Percentiles rank a stretch among this genome's conserved stretches.
Evolutionary conservation across 2,797 vertebrate species (phyloP).

Genomic region (Eutrigla gurnardus): DNA sequence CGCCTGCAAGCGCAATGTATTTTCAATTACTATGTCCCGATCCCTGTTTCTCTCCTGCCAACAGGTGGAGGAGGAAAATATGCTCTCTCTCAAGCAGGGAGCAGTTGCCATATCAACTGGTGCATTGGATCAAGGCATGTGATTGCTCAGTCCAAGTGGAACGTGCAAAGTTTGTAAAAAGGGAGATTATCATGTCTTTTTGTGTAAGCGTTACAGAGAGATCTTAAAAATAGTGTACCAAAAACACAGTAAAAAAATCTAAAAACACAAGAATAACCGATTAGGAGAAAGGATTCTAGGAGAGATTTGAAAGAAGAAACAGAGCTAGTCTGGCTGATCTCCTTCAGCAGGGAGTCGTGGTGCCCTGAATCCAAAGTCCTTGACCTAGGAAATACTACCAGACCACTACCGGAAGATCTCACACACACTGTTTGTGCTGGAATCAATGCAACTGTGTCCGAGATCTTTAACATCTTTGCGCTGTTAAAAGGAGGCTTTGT

Average conservation of each 20-base stretch:
- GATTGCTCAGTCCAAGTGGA: constrained; percentile 28
- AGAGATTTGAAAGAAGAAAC: too few relatives aligned
- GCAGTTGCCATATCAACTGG: constrained; percentile 71
- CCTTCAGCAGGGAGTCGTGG: too few relatives aligned
- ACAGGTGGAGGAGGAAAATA: constrained; percentile 59
- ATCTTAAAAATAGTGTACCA: too few relatives aligned
- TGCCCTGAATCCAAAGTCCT: too few relatives aligned
- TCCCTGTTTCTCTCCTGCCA: constrained; percentile 21
- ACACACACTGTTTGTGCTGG: constrained; percentile 42
- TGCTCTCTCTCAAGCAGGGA: constrained; percentile 23
- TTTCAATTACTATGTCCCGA: constrained; percentile 18
- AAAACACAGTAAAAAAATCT: too few relatives aligned
- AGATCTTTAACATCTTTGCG: constrained; percentile 57
- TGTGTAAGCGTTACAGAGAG: too few relatives aligned
- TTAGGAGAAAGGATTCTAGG: too few relatives aligned
- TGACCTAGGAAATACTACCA: too few relatives aligned
- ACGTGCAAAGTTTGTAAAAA: too few relatives aligned
- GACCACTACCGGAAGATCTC: neutral
- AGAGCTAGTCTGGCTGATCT: too few relatives aligned
- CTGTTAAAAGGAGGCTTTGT: constrained; percentile 63
- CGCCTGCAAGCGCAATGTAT: neutral
- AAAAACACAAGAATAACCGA: too few relatives aligned
- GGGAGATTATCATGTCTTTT: too few relatives aligned
- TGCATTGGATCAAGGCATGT: constrained; percentile 35
- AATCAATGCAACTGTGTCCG: constrained; percentile 45